Percentiles rank a stretch among this genome's conserved stretches.
Conservation (phyloP, 2,113 vertebrate genomes). For the Cephalopterus ornatus region DNA sequence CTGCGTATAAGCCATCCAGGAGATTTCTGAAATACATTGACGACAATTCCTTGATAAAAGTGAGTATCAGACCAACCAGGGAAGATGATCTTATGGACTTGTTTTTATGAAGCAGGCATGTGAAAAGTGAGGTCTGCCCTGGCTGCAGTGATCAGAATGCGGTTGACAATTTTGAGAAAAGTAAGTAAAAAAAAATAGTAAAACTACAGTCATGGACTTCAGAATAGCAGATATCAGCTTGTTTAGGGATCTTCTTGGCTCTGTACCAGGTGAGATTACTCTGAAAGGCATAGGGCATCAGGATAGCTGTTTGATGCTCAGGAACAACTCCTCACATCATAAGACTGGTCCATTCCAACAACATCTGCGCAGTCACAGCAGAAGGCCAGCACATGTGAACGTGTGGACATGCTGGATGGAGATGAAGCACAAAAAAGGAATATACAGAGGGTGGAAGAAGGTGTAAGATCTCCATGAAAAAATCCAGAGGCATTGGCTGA, state of each 20-base stretch:
- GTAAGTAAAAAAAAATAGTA: neutral
- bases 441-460: neutral
- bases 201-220: neutral
- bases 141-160: neutral
- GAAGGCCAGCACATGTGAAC: neutral
- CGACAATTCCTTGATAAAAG: neutral
- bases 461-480: neutral
- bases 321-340: neutral
- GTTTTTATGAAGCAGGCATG: neutral
- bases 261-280: neutral
- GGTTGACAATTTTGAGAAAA: neutral
- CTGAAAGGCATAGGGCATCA: neutral
- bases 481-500: neutral
- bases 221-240: neutral
- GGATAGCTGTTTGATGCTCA: neutral
- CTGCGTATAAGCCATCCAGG: neutral
- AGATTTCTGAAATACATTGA: neutral
- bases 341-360: neutral
- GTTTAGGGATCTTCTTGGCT: neutral
- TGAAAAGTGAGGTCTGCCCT: neutral
- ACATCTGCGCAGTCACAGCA: neutral
- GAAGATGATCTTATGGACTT: neutral
- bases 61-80: neutral
- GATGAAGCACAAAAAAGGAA: neutral
- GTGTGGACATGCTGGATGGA: neutral